Percentiles rank a stretch among this genome's conserved stretches.
These are phyloP conservation scores for Campoletis sonorensis DNA, from an alignment of 1,140 invertebrate species.

Conservation along the genomic window DNA sequence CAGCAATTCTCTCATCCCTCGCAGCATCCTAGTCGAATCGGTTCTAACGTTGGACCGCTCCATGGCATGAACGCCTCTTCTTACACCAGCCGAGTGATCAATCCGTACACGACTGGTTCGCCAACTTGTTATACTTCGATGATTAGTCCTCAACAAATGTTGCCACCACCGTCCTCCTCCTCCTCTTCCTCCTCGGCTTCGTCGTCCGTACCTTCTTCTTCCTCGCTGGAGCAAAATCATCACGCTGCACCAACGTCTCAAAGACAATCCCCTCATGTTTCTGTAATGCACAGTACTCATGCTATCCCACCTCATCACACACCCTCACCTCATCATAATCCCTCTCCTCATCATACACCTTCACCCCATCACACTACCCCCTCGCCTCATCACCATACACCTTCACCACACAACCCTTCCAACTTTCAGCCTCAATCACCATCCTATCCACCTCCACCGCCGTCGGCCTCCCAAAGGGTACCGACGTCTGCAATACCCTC, in stretches of 20 bases:
- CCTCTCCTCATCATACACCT: constrained; percentile 63
- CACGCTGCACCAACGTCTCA: constrained; percentile 61
- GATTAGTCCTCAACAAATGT: constrained; percentile 62
- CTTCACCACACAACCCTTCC: constrained; percentile 62
- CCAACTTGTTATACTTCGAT: constrained; percentile 58
- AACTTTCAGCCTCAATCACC: constrained; percentile 71
- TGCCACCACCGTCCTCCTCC: constrained; percentile 55
- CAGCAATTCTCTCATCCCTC: constrained; percentile 10
- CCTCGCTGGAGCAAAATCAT: constrained; percentile 59
- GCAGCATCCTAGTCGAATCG: constrained; percentile 62
- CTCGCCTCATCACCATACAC: constrained; percentile 63
- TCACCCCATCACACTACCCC: constrained; percentile 64
- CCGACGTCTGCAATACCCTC: constrained; percentile 53
- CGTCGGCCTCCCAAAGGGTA: too few relatives aligned
- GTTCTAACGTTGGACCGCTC: constrained; percentile 49
- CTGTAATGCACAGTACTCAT: constrained; percentile 54
- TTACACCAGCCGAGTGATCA: constrained; percentile 53
- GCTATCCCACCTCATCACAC: constrained; percentile 62
- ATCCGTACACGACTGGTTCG: constrained; percentile 54
- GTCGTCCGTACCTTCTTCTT: constrained; percentile 47
- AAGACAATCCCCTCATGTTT: constrained; percentile 66
- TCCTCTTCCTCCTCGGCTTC: constrained; percentile 27
- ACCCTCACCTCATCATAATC: constrained; percentile 56
- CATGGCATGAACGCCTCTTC: constrained; percentile 52
- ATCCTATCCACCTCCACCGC: constrained; percentile 66